Evolutionary conservation across 2,888 invertebrate species (phyloP).

Genomic region (Amiota communis): DNA sequence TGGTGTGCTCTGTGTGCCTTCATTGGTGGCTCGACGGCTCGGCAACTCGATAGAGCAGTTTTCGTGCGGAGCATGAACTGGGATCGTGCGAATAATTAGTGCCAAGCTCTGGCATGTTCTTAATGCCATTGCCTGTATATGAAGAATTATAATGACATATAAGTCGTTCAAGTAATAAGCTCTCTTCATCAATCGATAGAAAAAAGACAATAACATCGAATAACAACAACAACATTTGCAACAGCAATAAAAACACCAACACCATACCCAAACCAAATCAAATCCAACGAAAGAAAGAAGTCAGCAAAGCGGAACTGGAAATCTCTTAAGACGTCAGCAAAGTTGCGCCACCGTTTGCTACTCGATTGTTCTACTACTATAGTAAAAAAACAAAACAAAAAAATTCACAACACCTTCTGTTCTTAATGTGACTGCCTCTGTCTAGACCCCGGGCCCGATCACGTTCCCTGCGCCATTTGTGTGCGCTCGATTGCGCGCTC

Average conservation of each 20-base stretch:
- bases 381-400: neutral
- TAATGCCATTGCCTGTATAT: constrained; percentile 39
- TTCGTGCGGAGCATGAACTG: neutral
- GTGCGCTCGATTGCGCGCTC: neutral
- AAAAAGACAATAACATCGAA: constrained; percentile 27
- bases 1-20: constrained; percentile 43
- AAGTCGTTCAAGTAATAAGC: constrained; percentile 41
- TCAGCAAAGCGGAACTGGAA: constrained; percentile 65
- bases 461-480: too few relatives aligned
- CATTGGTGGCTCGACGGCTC: constrained; percentile 13
- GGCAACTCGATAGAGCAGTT: constrained; percentile 32
- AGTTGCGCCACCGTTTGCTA: constrained; percentile 57
- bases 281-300: constrained; percentile 44
- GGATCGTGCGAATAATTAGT: constrained; percentile 52
- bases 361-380: neutral
- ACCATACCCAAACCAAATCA: constrained; percentile 43
- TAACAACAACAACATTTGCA: neutral
- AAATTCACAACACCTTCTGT: constrained; percentile 6
- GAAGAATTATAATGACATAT: constrained; percentile 48
- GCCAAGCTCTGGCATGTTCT: constrained; percentile 50
- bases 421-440: neutral
- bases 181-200: constrained; percentile 33
- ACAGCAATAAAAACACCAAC: constrained; percentile 34
- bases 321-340: constrained; percentile 40
- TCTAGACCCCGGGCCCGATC: too few relatives aligned